A percentile compares a stretch with the other conserved stretches of the same genome.
Conservation (phyloP, 2,888 invertebrate species). For the Anoncus sp. region DNA sequence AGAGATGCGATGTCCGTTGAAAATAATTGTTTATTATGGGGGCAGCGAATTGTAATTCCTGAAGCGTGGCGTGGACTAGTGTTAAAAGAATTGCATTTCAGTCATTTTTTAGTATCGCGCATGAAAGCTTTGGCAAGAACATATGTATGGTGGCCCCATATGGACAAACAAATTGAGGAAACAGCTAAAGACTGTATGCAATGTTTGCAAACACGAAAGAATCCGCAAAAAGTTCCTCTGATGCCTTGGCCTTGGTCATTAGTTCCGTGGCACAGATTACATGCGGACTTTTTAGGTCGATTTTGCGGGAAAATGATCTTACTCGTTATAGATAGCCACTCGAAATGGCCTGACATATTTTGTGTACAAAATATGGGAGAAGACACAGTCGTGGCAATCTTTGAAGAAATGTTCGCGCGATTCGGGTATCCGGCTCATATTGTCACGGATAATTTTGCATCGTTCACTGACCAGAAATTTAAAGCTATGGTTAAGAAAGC, state of each 20-base stretch:
- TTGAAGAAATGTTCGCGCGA: background rate
- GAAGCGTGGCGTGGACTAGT: conserved; percentile 10
- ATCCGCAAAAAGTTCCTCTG: conserved; percentile 33
- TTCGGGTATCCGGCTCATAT: conserved; percentile 1
- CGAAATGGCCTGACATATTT: too few species aligned
- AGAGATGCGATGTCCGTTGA: too few species aligned
- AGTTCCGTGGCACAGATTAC: too few species aligned
- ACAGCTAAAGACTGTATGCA: conserved; percentile 33
- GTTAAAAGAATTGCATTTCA: conserved; percentile 50
- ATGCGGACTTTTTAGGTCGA: too few species aligned
- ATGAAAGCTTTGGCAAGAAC: conserved; percentile 59
- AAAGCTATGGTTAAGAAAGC: background rate
- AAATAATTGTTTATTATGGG: too few species aligned
- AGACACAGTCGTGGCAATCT: too few species aligned
- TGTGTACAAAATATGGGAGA: too few species aligned
- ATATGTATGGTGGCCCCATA: conserved; percentile 62
- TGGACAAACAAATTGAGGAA: conserved; percentile 60
- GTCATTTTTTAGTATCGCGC: conserved; percentile 48
- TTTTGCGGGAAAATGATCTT: too few species aligned
- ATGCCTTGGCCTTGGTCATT: too few species aligned
- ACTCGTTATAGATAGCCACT: too few species aligned
- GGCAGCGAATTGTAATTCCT: too few species aligned
- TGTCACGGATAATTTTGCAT: background rate
- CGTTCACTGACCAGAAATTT: background rate
- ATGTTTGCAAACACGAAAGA: conserved; percentile 11